Evolutionary conservation across 2,797 vertebrate species (phyloP), one percentile per base, ranked within the genome.

Genomic region (Cuniculus paca): DNA sequence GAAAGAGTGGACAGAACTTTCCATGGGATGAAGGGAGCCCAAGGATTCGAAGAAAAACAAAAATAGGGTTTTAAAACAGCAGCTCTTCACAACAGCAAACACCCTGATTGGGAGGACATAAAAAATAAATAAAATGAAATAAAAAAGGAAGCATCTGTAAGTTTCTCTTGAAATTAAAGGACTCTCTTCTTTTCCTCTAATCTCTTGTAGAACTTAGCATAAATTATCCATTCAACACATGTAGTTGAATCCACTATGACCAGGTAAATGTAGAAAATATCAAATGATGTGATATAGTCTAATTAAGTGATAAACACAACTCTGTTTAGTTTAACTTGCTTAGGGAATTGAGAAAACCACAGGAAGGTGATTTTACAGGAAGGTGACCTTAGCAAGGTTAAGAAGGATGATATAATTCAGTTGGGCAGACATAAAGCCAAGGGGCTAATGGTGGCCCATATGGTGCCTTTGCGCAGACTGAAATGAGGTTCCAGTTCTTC

Each of bases 21-120:
- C 0, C 8, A 1, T 11, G 26, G 88, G 36, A n/a, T 1, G 0
- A 17, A 2, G 5, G 31, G n/a, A 50, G 4, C 63, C 48, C 31
- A 39, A 56, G 58, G 28, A 24, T 39, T 78, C 6, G 0, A 78
- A 77, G 16, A 10, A 20, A 58, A 85, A 24, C 28, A 42, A 85
- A 31, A 79, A 63, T 0, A 74, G 39, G 45, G 24, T 31, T 45
- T 79, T 74, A 63, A 81, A 89, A 16, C n/a, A 12, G 70, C 50
- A 79, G 52, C 31, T 60, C 19, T 20, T 50, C 48, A 6, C 6
- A 26, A 7, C 28, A 50, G 45, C 72, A 81, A 86, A 86, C 13
- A 81, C 2, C 14, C 77, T 11, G 11, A 20, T 9, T 4, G 26
- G 16, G 42, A 94, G 52, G 28, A 68, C 6, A 31, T 24, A 11